phyloP scores from a whole-genome alignment of 2,888 invertebrate species.

The Scrobipalpa costella region DNA sequence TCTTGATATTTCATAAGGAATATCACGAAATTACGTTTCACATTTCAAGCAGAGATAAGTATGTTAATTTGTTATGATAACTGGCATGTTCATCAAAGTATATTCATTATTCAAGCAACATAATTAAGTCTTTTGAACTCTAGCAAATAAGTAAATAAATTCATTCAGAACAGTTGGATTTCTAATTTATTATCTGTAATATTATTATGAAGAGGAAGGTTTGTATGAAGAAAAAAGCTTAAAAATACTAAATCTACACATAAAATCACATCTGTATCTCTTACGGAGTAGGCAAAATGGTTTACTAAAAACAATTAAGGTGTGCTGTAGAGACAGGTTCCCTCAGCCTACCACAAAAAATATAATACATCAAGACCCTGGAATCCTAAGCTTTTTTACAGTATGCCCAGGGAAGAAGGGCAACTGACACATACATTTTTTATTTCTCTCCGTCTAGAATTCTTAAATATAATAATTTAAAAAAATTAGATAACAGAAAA shows the following conservation, averaged over 20 bases:
- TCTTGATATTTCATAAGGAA: background rate
- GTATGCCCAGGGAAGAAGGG: too few relatives aligned
- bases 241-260: too few relatives aligned
- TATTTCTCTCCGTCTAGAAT: background rate
- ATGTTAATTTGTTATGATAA: background rate
- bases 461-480: background rate
- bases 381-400: too few relatives aligned
- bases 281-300: too few relatives aligned
- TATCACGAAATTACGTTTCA: background rate
- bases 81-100: background rate
- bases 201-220: too few relatives aligned
- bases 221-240: too few relatives aligned
- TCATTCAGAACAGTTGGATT: constrained; percentile 6
- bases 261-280: too few relatives aligned
- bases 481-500: background rate
- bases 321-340: too few relatives aligned
- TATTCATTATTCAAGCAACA: background rate
- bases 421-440: too few relatives aligned
- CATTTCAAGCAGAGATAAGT: background rate
- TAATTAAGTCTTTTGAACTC: constrained; percentile 4
- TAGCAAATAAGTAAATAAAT: constrained; percentile 1
- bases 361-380: too few relatives aligned
- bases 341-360: too few relatives aligned
- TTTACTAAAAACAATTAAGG: too few relatives aligned
- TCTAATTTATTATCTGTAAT: background rate